A percentile compares a stretch with the other conserved stretches of the same genome.
Conservation (phyloP, 2,113 vertebrate genomes). For the Eptatretus burgeri region DNA sequence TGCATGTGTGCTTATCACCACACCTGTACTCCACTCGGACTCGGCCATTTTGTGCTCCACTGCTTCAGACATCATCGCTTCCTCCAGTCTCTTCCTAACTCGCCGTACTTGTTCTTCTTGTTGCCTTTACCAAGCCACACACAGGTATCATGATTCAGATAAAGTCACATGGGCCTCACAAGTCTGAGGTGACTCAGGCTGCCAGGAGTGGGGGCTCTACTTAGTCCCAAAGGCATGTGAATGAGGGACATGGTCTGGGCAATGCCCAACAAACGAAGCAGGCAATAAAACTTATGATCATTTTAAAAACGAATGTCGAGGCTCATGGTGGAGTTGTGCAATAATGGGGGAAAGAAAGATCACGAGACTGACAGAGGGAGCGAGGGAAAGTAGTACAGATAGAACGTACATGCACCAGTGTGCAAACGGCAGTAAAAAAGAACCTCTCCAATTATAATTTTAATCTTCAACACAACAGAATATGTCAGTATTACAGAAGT, state of each 20-base stretch:
- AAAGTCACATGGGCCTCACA: not conserved
- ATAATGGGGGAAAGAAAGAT: too few species aligned
- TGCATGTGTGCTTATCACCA: too few species aligned
- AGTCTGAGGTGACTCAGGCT: too few species aligned
- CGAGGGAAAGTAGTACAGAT: too few species aligned
- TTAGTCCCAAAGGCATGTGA: not conserved
- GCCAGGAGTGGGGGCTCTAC: too few species aligned
- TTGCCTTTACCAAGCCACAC: conserved; percentile 28
- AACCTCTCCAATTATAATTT: too few species aligned
- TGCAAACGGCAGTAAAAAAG: too few species aligned
- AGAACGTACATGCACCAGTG: too few species aligned
- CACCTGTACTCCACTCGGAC: too few species aligned
- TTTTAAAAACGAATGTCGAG: not conserved
- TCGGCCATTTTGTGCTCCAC: conserved; percentile 14
- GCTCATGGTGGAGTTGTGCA: not conserved
- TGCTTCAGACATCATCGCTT: conserved; percentile 47
- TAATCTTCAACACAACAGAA: too few species aligned
- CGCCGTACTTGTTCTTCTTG: conserved; percentile 54
- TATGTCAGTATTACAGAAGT: too few species aligned
- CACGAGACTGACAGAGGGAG: too few species aligned
- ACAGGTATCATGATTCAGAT: not conserved
- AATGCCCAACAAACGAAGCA: not conserved
- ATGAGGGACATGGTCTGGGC: not conserved
- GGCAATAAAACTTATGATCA: not conserved
- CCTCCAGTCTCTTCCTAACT: conserved; percentile 51